A percentile compares a stretch with the other conserved stretches of the same genome.
Evolutionary conservation across 2,797 vertebrate genomes (phyloP).

Genomic region (Anguilla megastoma): DNA sequence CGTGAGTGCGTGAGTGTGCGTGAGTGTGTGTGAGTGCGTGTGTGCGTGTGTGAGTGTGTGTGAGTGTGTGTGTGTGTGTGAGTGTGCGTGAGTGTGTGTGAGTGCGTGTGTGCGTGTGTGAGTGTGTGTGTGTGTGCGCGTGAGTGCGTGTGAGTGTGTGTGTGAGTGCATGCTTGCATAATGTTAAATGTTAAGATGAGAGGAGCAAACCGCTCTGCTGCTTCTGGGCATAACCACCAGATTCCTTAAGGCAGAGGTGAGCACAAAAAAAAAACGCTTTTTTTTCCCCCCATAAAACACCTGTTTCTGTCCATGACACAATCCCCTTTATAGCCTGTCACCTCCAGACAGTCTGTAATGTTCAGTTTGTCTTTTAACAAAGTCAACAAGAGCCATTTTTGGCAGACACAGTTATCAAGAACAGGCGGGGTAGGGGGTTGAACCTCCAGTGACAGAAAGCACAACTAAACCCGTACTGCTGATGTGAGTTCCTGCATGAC

Average conservation of each 20-base stretch:
- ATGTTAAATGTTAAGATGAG: neutral
- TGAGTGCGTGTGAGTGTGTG: no score
- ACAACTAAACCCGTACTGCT: neutral
- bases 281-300: constrained; percentile 11
- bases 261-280: neutral
- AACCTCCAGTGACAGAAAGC: neutral
- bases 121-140: no score
- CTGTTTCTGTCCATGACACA: constrained; percentile 22
- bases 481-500: neutral
- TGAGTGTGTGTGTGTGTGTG: no score
- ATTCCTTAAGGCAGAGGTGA: neutral
- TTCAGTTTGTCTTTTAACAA: neutral
- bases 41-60: no score
- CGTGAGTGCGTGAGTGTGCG: no score
- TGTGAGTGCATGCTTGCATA: neutral
- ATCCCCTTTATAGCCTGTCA: neutral
- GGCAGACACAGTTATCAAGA: neutral
- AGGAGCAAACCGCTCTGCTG: neutral
- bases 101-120: no score
- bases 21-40: no score
- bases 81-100: no score
- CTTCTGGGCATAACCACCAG: constrained; percentile 18
- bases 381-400: neutral
- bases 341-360: neutral
- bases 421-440: neutral